Base-by-base conservation (phyloP, 2,797 vertebrate species). In the Allenopithecus nigroviridis region DNA sequence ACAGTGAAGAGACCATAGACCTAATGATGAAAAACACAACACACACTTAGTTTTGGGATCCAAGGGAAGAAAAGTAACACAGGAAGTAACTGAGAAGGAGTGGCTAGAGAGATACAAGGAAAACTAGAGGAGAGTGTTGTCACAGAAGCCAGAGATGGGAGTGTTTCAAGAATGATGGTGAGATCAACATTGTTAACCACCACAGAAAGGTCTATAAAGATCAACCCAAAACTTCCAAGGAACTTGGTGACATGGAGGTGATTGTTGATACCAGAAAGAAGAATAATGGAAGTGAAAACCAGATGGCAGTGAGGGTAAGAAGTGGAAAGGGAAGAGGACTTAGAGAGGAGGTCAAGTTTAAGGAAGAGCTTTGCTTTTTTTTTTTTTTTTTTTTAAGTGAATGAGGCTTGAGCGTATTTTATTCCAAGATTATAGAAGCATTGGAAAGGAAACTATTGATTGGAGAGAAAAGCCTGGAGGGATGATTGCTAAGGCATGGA, bases 171-270 rank as follows among this genome's bases (percentile, higher is more conserved):
- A 22, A 83, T 4, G 55, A 46, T n/a, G 16, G 10, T 43, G 30
- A 9, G 4, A 5, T n/a, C 26, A 55, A 0, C 0, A 4, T 33
- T 53, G 14, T 59, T 61, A 89, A 13, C 10, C 0, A 12, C 36
- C 24, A 7, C 68, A 74, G 39, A 50, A 21, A 61, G 2, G 3
- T 78, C 43, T 64, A 0, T 9, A 24, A 86, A 59, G 81, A 53
- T 21, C 55, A 83, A 64, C n/a, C 12, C 26, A 36, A 5, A 22
- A 53, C 28, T 19, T 41, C 75, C 53, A 2, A 61, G 80, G 50
- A 83, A 41, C 26, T 61, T 85, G 46, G n/a, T 1, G 41, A 41
- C 17, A 4, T 14, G 39, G 30, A 48, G 14, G 16, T 92, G 57
- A 46, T 1, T 68, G 24, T n/a, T 78, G 75, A 57, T 16, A 55